Percentiles rank a stretch among this genome's conserved stretches.
These are phyloP conservation scores for Delichon dasypus DNA, from an alignment of 2,797 vertebrate species.

Conservation along the genomic window DNA sequence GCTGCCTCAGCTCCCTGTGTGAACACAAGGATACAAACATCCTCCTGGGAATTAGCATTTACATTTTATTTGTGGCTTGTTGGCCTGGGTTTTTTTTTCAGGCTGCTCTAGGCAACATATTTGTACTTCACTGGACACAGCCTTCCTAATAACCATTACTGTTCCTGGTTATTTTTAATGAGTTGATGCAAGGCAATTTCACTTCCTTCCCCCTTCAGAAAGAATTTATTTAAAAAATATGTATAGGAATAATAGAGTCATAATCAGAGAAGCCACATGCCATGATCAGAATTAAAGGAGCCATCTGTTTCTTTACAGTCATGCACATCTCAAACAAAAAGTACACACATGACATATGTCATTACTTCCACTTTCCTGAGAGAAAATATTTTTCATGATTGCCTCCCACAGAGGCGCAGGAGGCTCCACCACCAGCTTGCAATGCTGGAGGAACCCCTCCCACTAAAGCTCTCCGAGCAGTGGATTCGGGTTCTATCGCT, in stretches of 20 bases:
- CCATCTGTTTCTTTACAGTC: constrained; percentile 65
- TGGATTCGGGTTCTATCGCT: neutral
- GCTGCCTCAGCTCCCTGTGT: neutral
- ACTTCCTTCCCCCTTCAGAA: neutral
- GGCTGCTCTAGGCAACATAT: neutral
- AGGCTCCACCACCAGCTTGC: neutral
- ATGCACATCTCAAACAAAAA: constrained; percentile 43
- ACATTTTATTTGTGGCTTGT: neutral
- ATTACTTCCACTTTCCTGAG: constrained; percentile 50
- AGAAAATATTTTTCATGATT: too few species aligned
- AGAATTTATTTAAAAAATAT: neutral
- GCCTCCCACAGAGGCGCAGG: neutral
- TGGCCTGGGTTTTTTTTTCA: neutral
- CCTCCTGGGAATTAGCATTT: neutral
- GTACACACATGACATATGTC: constrained; percentile 49
- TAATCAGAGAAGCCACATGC: neutral
- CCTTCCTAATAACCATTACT: neutral
- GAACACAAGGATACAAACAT: neutral
- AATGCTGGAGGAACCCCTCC: neutral
- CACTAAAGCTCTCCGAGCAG: neutral
- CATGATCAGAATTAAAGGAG: constrained; percentile 33
- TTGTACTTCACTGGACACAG: neutral
- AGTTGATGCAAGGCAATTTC: neutral
- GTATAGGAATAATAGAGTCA: neutral
- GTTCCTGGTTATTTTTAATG: constrained; percentile 6